A percentile compares a stretch with the other conserved stretches of the same genome.
These are phyloP conservation scores for Jordanella pulchra DNA, from an alignment of 2,797 vertebrate species.

Conservation along the genomic window DNA sequence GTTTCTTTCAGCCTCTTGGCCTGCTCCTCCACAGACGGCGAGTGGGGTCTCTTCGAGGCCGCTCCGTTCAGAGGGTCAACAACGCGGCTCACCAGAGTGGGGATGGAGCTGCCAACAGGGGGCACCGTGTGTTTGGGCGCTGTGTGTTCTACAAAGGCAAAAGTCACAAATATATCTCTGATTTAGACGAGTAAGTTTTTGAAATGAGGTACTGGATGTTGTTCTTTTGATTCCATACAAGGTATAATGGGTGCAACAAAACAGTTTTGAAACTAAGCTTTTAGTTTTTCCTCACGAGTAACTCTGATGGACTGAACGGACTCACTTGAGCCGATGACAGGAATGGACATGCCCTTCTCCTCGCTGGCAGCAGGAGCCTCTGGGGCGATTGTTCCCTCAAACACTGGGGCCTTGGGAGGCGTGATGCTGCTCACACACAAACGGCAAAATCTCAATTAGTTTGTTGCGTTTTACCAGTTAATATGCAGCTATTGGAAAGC, in stretches of 20 bases:
- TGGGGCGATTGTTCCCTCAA: slow-evolving; percentile 51
- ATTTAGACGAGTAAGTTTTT: neutral
- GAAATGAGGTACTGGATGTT: neutral
- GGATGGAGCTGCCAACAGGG: slow-evolving; percentile 76
- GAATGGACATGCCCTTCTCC: slow-evolving; percentile 79
- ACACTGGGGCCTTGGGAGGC: slow-evolving; percentile 71
- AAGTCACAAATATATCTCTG: neutral
- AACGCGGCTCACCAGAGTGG: slow-evolving; percentile 78
- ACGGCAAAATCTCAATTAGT: neutral
- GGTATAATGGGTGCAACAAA: no score
- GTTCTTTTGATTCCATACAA: no score
- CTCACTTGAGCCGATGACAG: slow-evolving; percentile 85
- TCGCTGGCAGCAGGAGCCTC: slow-evolving; percentile 54
- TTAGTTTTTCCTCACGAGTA: no score
- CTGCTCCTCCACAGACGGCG: slow-evolving; percentile 81
- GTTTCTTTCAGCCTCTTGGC: slow-evolving; percentile 85
- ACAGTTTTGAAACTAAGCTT: no score
- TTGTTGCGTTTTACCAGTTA: neutral
- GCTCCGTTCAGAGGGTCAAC: slow-evolving; percentile 79
- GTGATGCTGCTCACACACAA: slow-evolving; percentile 61
- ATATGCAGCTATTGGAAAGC: neutral
- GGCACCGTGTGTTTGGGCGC: slow-evolving; percentile 58
- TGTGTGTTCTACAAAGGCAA: slow-evolving; percentile 51
- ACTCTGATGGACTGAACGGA: slow-evolving; percentile 7
- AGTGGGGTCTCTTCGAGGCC: slow-evolving; percentile 82